Conservation (phyloP, 2,113 vertebrate genomes). For the Tragelaphus imberbis region DNA sequence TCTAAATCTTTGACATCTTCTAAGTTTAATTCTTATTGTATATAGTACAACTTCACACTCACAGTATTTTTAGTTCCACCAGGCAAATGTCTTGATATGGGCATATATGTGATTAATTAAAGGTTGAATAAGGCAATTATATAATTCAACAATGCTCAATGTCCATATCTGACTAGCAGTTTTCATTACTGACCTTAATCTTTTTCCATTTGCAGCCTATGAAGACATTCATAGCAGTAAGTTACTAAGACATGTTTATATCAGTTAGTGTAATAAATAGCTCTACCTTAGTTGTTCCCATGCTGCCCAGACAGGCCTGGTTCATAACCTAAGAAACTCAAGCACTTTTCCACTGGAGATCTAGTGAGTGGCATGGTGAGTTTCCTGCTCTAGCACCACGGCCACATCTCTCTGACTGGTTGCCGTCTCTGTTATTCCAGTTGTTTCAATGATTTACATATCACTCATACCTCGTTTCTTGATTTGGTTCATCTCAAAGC, state of each 20-base stretch:
- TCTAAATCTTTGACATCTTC: background rate
- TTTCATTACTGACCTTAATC: background rate
- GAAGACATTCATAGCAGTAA: background rate
- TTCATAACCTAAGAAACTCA: background rate
- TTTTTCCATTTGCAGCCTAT: background rate
- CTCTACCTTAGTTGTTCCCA: background rate
- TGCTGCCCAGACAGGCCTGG: background rate
- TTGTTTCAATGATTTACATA: background rate
- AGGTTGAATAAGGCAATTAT: background rate
- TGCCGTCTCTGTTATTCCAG: background rate
- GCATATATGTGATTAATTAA: background rate
- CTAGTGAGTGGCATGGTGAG: background rate
- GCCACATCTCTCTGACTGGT: background rate
- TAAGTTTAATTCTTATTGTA: background rate
- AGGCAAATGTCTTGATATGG: background rate
- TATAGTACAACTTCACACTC: background rate
- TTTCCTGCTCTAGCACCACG: background rate
- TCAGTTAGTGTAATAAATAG: background rate
- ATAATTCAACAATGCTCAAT: background rate
- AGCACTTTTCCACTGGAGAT: background rate
- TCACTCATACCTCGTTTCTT: background rate
- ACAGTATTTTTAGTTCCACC: background rate
- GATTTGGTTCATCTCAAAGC: background rate
- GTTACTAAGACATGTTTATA: background rate
- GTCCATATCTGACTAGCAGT: background rate